These are phyloP conservation scores for Pagetopsis macropterus DNA, from an alignment of 2,797 vertebrate species.

Conservation along the genomic window DNA sequence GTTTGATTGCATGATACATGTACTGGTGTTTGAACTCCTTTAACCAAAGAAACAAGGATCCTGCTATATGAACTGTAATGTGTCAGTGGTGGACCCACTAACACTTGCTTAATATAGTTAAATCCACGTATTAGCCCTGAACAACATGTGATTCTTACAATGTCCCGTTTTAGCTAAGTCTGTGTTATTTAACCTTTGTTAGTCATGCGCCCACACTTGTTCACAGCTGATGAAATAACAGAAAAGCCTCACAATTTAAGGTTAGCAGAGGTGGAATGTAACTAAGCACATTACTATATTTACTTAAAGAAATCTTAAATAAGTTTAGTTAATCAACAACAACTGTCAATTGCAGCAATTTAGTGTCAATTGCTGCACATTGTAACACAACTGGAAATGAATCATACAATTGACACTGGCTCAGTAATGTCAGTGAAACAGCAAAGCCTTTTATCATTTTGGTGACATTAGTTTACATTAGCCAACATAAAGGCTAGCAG, in stretches of 20 bases:
- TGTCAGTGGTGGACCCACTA: not conserved
- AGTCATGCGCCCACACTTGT: not conserved
- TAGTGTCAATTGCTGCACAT: no score
- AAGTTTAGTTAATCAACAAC: no score
- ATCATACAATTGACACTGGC: no score
- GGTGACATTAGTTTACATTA: no score
- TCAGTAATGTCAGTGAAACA: no score
- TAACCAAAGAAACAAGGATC: not conserved
- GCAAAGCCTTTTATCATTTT: no score
- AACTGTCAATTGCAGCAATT: no score
- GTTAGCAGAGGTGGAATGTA: not conserved
- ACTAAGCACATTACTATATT: no score
- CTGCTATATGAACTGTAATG: not conserved
- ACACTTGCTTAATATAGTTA: not conserved
- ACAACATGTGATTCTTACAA: conserved; percentile 16
- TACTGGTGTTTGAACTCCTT: not conserved
- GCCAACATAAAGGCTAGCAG: no score
- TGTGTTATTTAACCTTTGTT: conserved; percentile 11
- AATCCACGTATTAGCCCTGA: not conserved
- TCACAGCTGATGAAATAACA: conserved; percentile 1
- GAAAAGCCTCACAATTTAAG: not conserved
- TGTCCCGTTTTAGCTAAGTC: not conserved
- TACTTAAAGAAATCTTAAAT: no score
- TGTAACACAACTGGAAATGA: no score
- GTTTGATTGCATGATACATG: not conserved